These are phyloP conservation scores for Silurus meridionalis DNA, from an alignment of 2,113 vertebrate species.

Conservation along the genomic window DNA sequence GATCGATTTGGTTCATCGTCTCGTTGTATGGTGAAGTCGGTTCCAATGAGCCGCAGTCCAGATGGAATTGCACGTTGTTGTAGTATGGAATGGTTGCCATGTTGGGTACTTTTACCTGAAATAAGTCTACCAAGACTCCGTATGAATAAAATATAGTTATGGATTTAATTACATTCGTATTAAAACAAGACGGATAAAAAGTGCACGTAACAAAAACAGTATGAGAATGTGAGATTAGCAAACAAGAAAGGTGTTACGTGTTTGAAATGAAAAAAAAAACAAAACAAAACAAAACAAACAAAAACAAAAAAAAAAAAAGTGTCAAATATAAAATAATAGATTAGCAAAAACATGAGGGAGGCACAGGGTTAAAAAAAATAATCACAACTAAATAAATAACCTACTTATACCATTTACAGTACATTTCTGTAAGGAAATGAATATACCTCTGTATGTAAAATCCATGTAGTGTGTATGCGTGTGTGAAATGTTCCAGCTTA, in stretches of 20 bases:
- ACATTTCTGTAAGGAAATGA: not conserved
- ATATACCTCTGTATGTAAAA: not conserved
- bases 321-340: slow-evolving; percentile 10
- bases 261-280: slow-evolving; percentile 27
- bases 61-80: too few relatives aligned
- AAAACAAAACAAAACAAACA: too few relatives aligned
- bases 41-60: too few relatives aligned
- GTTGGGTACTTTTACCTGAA: too few relatives aligned
- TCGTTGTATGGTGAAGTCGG: too few relatives aligned
- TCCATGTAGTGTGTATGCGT: not conserved
- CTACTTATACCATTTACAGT: slow-evolving; percentile 19
- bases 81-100: too few relatives aligned
- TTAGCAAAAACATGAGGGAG: not conserved
- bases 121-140: not conserved
- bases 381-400: not conserved
- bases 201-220: slow-evolving; percentile 18
- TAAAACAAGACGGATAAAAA: slow-evolving; percentile 40
- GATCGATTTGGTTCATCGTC: too few relatives aligned
- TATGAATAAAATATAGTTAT: slow-evolving; percentile 22
- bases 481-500: not conserved
- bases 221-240: slow-evolving; percentile 2
- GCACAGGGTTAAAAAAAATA: not conserved
- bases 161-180: slow-evolving; percentile 43
- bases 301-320: not conserved
- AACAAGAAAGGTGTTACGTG: not conserved